phyloP scores from a whole-genome alignment of 2,888 invertebrate species.

The Ormyrus nitidulus region DNA sequence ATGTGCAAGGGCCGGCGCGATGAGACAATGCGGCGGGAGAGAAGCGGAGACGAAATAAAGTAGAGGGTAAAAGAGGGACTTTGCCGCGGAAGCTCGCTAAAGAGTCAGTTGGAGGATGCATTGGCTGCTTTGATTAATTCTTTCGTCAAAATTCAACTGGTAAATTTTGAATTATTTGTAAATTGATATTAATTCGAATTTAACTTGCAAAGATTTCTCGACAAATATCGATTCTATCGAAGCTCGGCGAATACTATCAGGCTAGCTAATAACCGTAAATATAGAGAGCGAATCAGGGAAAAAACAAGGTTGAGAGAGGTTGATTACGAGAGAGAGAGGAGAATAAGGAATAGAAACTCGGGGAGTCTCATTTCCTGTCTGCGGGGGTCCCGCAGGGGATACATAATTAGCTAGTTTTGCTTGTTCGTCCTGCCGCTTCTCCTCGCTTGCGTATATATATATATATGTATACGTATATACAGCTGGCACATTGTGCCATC shows the following conservation, averaged over 20 bases:
- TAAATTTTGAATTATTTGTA: too few relatives aligned
- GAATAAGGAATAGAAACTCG: slow-evolving; percentile 63
- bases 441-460: background rate
- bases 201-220: too few relatives aligned
- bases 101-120: background rate
- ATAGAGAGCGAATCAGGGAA: slow-evolving; percentile 11
- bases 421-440: slow-evolving; percentile 59
- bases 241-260: too few relatives aligned
- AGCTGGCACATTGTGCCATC: background rate
- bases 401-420: slow-evolving; percentile 72
- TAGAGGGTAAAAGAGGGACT: slow-evolving; percentile 24
- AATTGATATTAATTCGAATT: too few relatives aligned
- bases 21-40: slow-evolving; percentile 20
- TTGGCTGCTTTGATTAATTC: too few relatives aligned
- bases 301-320: slow-evolving; percentile 11
- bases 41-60: background rate
- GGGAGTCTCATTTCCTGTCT: slow-evolving; percentile 74
- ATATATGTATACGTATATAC: background rate
- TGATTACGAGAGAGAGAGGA: slow-evolving; percentile 34
- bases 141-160: too few relatives aligned
- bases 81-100: background rate
- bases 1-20: slow-evolving; percentile 10
- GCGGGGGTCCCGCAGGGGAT: slow-evolving; percentile 72
- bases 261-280: too few relatives aligned
- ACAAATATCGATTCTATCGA: too few relatives aligned